phyloP scores from a whole-genome alignment of 1,140 invertebrate genomes.

The Hydropsyche tenuis region DNA sequence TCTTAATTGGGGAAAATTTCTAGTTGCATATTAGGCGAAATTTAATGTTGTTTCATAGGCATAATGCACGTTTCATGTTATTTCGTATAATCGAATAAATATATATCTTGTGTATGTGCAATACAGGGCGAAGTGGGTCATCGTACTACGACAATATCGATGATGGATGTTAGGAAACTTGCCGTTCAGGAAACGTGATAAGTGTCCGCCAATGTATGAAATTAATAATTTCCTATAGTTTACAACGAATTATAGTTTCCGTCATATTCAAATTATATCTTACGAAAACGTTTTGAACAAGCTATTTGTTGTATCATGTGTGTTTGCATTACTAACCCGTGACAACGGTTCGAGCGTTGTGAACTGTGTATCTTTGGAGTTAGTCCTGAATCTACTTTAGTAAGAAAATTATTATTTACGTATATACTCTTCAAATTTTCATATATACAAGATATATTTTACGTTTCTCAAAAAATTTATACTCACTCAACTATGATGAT shows the following conservation, averaged over 20 bases:
- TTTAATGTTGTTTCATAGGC: neutral
- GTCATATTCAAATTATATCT: slow-evolving; percentile 11
- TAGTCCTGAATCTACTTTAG: too few species aligned
- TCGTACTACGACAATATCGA: slow-evolving; percentile 34
- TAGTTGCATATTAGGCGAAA: neutral
- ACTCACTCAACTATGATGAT: too few species aligned
- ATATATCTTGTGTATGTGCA: neutral
- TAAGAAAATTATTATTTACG: too few species aligned
- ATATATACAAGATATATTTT: too few species aligned
- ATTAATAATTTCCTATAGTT: slow-evolving; percentile 29
- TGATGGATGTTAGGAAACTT: slow-evolving; percentile 28
- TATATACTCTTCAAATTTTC: too few species aligned
- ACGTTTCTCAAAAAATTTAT: too few species aligned
- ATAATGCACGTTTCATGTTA: slow-evolving; percentile 3
- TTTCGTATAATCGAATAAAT: neutral
- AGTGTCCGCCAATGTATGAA: slow-evolving; percentile 30
- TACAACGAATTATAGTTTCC: slow-evolving; percentile 1
- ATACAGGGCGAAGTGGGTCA: slow-evolving; percentile 20
- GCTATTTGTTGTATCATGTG: too few species aligned
- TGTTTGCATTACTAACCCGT: too few species aligned
- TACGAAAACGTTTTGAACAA: neutral
- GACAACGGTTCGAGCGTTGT: too few species aligned
- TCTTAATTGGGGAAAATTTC: neutral
- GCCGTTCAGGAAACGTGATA: slow-evolving; percentile 22
- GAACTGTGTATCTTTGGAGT: too few species aligned